Base-by-base conservation (phyloP, 2,888 invertebrate species). In the Agriotes lineatus region DNA sequence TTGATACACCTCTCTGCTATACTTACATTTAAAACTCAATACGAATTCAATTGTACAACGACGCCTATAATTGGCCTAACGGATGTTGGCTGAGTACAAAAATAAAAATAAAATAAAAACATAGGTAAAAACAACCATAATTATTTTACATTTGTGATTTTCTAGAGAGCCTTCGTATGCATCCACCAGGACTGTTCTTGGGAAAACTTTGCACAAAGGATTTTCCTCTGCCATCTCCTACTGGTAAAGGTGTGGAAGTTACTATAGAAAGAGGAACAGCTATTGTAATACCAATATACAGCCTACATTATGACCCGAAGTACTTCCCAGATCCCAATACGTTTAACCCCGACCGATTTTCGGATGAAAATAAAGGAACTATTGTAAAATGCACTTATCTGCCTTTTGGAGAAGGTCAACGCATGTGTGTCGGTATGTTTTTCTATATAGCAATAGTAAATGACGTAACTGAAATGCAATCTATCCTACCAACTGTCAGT, bases 331-430 rank as follows among this genome's bases (percentile, higher is more conserved):
- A 75, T 18, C 75, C 76, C 6, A 44, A 74, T 5, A 22, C 25
- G 25, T 77, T 72, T 64, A 67, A 72, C 44, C 77, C 77, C 0
- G 76, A 75, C 18, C 45, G 76, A 9, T 77, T 77, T 74, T 73
- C 72, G 0, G 75, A 76, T 1, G 79, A 78, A 50, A 78, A 78
- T 19, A 81, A 78, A 54, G 71, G 72, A 2, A 71, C 71, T 10
- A 68, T 78, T 5, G 72, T 71, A 3, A 80, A 79, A 54, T 77
- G 75, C 39, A 69, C 75, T 6, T 81, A 73, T 72, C 58, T 79
- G 62, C 78, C 79, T 0, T 79, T 81, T 58, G 81, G 81, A 9
- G 79, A 80, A 52, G 81, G 81, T 4, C 80, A 79, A 6, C 72
- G 80, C 22, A 67, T 65, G 45, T 81, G 81, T 70, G 39, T 78